Conservation (phyloP, 2,888 invertebrate genomes). For the Zygaena filipendulae region DNA sequence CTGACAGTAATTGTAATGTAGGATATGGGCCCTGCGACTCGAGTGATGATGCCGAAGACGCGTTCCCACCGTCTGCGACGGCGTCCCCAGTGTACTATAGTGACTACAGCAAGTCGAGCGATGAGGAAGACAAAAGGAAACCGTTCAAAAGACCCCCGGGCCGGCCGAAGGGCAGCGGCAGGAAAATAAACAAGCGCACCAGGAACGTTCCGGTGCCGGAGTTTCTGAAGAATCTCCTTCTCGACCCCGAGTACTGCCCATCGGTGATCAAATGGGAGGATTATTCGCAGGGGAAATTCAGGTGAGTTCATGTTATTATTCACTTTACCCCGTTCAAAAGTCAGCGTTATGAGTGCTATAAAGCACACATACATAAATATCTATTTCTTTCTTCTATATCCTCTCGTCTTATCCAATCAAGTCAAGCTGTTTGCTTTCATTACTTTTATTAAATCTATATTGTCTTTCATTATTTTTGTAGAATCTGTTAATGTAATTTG, state of each 20-base stretch:
- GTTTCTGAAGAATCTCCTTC: slow-evolving; percentile 84
- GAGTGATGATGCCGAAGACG: slow-evolving; percentile 53
- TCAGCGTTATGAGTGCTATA: background rate
- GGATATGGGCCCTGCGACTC: slow-evolving; percentile 34
- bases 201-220: slow-evolving; percentile 77
- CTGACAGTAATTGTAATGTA: slow-evolving; percentile 32
- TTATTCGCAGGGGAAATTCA: slow-evolving; percentile 83
- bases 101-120: slow-evolving; percentile 52
- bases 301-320: slow-evolving; percentile 37
- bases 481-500: too few relatives aligned
- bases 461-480: too few relatives aligned
- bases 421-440: too few relatives aligned
- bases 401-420: too few relatives aligned
- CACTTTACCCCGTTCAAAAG: too few relatives aligned
- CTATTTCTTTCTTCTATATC: background rate
- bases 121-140: slow-evolving; percentile 57
- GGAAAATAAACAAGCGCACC: slow-evolving; percentile 51
- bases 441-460: too few relatives aligned
- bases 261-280: slow-evolving; percentile 91
- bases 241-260: slow-evolving; percentile 80
- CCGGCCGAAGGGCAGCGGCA: slow-evolving; percentile 61
- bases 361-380: background rate
- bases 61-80: slow-evolving; percentile 41
- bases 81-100: slow-evolving; percentile 54
- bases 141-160: slow-evolving; percentile 64